These are phyloP conservation scores for Conus canariensis DNA, from an alignment of 2,888 invertebrate genomes.

Conservation along the genomic window DNA sequence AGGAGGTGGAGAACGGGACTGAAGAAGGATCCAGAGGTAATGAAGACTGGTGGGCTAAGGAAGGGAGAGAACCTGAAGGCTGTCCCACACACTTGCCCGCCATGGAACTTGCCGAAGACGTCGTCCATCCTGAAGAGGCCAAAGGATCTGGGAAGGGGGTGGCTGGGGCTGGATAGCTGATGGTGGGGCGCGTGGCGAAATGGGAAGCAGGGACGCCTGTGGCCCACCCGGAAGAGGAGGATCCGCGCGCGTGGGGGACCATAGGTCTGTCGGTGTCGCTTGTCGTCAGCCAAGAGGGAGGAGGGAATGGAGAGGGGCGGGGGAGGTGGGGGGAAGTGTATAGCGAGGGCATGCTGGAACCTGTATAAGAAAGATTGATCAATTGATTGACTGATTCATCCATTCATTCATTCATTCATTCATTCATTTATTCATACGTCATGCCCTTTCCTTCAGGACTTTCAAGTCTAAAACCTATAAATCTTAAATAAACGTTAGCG, in stretches of 20 bases:
- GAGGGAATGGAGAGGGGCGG: too few relatives aligned
- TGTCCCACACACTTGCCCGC: too few relatives aligned
- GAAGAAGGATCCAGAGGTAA: conserved; percentile 15
- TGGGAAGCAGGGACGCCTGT: conserved; percentile 65
- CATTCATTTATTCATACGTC: too few relatives aligned
- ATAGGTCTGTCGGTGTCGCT: conserved; percentile 67
- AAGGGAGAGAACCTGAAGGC: conserved; percentile 71
- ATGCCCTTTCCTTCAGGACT: too few relatives aligned
- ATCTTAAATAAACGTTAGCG: too few relatives aligned
- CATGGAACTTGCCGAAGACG: background rate
- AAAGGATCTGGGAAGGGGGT: conserved; percentile 40
- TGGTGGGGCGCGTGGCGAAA: conserved; percentile 73
- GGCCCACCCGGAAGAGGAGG: conserved; percentile 69
- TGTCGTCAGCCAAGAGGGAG: too few relatives aligned
- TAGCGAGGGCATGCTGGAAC: too few relatives aligned
- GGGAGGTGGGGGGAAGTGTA: too few relatives aligned
- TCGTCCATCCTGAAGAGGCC: conserved; percentile 68
- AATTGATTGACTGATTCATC: too few relatives aligned
- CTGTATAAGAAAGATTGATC: too few relatives aligned
- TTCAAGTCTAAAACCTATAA: too few relatives aligned
- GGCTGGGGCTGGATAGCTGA: conserved; percentile 65
- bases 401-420: too few relatives aligned
- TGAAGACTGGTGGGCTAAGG: conserved; percentile 65
- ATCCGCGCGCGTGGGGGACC: conserved; percentile 73
- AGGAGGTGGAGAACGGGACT: conserved; percentile 59